Evolutionary conservation across 2,888 invertebrate species (phyloP).

Genomic region (Cheilosia variabilis): DNA sequence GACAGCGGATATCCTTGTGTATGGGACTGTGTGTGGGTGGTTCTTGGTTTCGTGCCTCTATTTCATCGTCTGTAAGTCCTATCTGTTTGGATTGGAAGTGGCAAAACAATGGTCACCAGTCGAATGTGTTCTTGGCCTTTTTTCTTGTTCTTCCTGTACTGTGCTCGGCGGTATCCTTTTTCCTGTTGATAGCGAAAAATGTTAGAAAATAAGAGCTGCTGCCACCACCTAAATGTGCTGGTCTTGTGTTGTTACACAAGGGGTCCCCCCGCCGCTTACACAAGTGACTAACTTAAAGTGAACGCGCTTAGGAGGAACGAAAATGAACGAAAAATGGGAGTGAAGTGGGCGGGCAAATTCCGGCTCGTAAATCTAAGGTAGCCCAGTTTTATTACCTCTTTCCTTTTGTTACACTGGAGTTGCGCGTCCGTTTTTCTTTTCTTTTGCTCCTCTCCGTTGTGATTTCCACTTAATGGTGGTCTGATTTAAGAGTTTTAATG

Average conservation of each 20-base stretch:
- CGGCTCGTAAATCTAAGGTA: conserved; percentile 72
- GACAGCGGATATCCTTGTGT: conserved; percentile 29
- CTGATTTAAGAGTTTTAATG: conserved; percentile 74
- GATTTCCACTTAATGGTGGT: conserved; percentile 74
- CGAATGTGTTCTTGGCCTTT: conserved; percentile 27
- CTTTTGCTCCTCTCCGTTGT: conserved; percentile 51
- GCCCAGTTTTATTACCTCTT: conserved; percentile 73
- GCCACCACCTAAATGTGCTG: conserved; percentile 23
- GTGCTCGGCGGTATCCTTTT: conserved; percentile 34
- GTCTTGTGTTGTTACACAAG: conserved; percentile 10
- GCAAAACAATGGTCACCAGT: conserved; percentile 47
- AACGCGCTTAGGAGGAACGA: conserved; percentile 33
- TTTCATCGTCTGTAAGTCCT: background rate
- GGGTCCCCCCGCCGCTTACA: background rate
- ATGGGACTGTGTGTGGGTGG: too few species aligned
- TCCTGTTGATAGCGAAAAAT: conserved; percentile 54
- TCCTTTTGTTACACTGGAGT: conserved; percentile 61
- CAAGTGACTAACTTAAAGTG: conserved; percentile 56
- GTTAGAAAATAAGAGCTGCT: conserved; percentile 34
- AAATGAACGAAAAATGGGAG: conserved; percentile 57
- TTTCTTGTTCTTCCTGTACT: background rate
- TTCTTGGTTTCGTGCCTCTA: background rate
- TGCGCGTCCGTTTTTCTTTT: conserved; percentile 52
- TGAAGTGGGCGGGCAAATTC: conserved; percentile 62
- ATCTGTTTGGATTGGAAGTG: conserved; percentile 44